phyloP scores from a whole-genome alignment of 2,113 vertebrate species.

The Pseudorectes ferrugineus region DNA sequence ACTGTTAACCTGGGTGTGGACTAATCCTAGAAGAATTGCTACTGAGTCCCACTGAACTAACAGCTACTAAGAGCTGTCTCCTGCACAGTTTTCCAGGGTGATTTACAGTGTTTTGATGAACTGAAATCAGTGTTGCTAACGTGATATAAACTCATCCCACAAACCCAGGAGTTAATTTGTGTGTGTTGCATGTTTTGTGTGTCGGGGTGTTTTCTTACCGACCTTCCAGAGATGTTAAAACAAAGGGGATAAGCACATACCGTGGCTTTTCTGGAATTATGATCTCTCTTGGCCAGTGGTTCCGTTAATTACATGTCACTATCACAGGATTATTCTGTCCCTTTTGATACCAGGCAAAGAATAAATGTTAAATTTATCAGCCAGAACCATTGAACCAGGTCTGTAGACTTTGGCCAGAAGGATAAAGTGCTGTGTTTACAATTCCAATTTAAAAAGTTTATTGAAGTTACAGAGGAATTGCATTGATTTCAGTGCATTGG shows the following conservation, averaged over 20 bases:
- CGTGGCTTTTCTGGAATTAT: background rate
- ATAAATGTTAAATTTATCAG: background rate
- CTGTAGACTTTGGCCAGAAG: background rate
- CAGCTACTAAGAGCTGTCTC: background rate
- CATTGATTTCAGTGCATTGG: background rate
- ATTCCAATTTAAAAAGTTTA: background rate
- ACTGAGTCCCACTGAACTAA: background rate
- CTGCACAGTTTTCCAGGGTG: background rate
- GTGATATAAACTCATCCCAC: fast-evolving
- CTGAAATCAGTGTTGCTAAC: background rate
- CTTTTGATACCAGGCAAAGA: background rate
- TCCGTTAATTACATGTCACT: background rate
- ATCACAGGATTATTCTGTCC: background rate
- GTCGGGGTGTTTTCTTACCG: background rate
- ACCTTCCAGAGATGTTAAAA: background rate
- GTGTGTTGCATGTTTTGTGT: background rate
- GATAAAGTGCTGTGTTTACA: background rate
- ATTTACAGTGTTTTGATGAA: background rate
- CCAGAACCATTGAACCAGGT: background rate
- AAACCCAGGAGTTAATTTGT: fast-evolving
- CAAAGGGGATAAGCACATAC: background rate
- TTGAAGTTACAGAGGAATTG: background rate
- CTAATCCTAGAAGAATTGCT: background rate
- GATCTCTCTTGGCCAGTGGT: background rate
- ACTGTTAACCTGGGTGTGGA: background rate